Evolutionary conservation across 2,888 invertebrate species (phyloP), one percentile per base, ranked within the genome.

Genomic region (Cactoblastis cactorum): DNA sequence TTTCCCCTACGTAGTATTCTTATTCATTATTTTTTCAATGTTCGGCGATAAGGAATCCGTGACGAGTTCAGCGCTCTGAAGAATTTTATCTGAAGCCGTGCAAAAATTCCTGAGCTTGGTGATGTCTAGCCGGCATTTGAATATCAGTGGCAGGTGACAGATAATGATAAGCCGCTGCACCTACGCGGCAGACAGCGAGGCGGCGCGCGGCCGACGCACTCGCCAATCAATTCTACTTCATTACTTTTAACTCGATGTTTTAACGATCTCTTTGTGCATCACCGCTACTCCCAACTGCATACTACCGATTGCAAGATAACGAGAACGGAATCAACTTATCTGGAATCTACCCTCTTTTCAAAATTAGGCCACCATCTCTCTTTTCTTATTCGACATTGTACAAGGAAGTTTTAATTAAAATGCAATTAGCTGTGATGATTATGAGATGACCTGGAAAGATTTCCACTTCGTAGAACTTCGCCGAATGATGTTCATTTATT

Each of bases 101-200:
- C 28, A 15, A 12, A 37, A 37, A 28, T 46, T 22, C 8, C 15
- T 48, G 14, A n/a, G 47, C 24, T 8, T 14, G 3, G 32, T 45
- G 14, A 33, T 22, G 14, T 34, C 19, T 35, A 46, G 37, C 4
- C 28, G 28, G 14, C 35, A 51, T 49, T 49, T 49, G 45, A 39
- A 49, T 45, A 45, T 32, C 17, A 12, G 24, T 38, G 61, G 58
- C 59, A 55, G 55, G 54, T 54, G 59, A n/a, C n/a, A n/a, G n/a
- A n/a, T n/a, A n/a, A n/a, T n/a, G n/a, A 57, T 59, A 52, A 50
- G 48, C 61, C n/a, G n/a, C n/a, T n/a, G 58, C 57, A 50, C 51
- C 52, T 38, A 50, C 43, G 62, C 53, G 61, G 69, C 54, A 82
- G 83, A 83, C 83, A 54, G 83, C 77, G 62, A 73, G 81, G 81